Evolutionary conservation across 2,888 invertebrate genomes (phyloP), one percentile per base, ranked within the genome.

Genomic region (Druceiella hillmani): DNA sequence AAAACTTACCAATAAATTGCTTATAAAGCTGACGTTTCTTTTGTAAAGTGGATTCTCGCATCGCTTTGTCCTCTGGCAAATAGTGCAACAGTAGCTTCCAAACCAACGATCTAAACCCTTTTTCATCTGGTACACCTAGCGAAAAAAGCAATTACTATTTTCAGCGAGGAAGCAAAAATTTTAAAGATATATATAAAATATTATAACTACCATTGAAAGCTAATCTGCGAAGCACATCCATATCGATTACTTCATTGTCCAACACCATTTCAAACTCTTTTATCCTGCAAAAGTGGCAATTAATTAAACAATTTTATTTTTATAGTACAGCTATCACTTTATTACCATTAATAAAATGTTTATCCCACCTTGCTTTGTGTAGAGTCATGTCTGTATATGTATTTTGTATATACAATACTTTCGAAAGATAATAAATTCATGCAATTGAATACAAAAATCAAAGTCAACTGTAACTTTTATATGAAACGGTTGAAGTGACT

Each of bases 71-170:
- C 4, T 76, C 62, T 0, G 90, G 89, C 45, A 95, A 67, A 58
- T 94, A 95, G 54, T 89, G 85, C 20, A 95, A 67, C 33, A 95
- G 64, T 12, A 94, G 66, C 65, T 87, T 88, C 94, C 95, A 95
- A 50, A 90, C 88, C 25, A 88, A 58, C 0, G 93, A 78, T 35
- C 94, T 74, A 42, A 83, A 70, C 1, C 90, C 87, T 49, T 81
- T 82, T 51, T 88, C 89, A 58, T 92, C 92, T 2, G 93, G 92
- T 52, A 93, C 83, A 35, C 93, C 92, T 91, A 52, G 38, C 57
- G 56, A 44, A 39, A 36, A 40, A 29, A 36, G 41, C 41, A 39
- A 33, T 38, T 32, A 17, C 27, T 35, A 17, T n/a, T n/a, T n/a
- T n/a, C n/a, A n/a, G n/a, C n/a, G n/a, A n/a, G n/a, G n/a, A n/a